Evolutionary conservation across 2,113 vertebrate species (phyloP).

Genomic region (Lepisosteus oculatus): DNA sequence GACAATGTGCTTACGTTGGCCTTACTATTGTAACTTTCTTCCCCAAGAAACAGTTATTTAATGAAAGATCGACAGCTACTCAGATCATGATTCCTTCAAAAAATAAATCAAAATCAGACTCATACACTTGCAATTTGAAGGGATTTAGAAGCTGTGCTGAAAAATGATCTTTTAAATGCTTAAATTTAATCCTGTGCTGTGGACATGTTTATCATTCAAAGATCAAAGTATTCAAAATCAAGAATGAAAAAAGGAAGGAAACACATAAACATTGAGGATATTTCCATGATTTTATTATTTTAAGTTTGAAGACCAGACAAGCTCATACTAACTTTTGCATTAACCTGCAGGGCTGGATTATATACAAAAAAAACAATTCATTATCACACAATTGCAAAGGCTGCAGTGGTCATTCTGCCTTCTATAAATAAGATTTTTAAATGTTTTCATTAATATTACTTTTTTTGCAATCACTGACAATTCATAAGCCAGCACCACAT

Average conservation of each 20-base stretch:
- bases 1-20: background rate
- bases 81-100: too few relatives aligned
- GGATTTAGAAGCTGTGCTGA: too few relatives aligned
- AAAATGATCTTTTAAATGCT: too few relatives aligned
- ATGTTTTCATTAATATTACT: background rate
- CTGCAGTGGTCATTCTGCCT: slow-evolving; percentile 1
- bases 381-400: slow-evolving; percentile 1
- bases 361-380: background rate
- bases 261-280: background rate
- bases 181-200: too few relatives aligned
- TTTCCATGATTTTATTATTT: background rate
- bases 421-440: background rate
- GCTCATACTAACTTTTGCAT: slow-evolving; percentile 4
- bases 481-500: slow-evolving; percentile 2
- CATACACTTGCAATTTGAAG: too few relatives aligned
- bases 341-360: slow-evolving; percentile 3
- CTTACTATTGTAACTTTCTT: background rate
- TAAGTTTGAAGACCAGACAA: slow-evolving; percentile 3
- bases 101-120: too few relatives aligned
- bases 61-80: background rate
- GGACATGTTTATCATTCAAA: too few relatives aligned
- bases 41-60: background rate
- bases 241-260: background rate
- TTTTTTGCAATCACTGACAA: background rate
- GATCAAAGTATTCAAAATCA: too few relatives aligned